Evolutionary conservation across 2,113 vertebrate genomes (phyloP).

Genomic region (Eudorcas thomsonii): DNA sequence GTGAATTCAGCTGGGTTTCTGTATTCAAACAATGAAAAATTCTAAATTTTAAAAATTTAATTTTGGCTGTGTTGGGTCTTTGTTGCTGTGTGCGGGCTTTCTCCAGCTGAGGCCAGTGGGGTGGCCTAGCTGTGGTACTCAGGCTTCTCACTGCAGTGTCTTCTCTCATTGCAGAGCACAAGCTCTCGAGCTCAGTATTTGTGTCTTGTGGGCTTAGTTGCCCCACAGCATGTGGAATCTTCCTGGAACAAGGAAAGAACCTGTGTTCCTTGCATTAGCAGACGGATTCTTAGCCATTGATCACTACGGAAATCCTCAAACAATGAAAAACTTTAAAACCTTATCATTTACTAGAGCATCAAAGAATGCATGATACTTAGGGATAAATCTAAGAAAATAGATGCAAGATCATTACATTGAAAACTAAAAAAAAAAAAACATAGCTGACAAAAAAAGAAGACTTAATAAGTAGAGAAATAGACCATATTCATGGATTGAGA

Average conservation of each 20-base stretch:
- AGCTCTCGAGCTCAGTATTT: not conserved
- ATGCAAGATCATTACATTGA: too few species aligned
- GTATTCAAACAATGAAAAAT: not conserved
- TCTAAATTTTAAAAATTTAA: not conserved
- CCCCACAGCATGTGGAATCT: not conserved
- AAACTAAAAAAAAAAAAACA: not conserved
- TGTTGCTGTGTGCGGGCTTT: not conserved
- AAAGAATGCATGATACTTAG: not conserved
- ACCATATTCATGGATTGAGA: not conserved
- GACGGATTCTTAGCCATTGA: accelerated
- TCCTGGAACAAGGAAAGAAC: not conserved
- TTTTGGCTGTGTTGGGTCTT: not conserved
- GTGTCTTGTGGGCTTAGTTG: not conserved
- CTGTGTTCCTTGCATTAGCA: not conserved
- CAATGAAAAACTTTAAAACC: not conserved
- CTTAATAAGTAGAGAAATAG: not conserved
- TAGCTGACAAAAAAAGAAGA: not conserved
- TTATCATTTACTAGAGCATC: not conserved
- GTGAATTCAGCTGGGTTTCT: not conserved
- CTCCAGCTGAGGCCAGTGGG: not conserved
- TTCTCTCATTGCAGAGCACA: not conserved
- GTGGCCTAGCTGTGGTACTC: not conserved
- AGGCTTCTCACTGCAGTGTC: not conserved
- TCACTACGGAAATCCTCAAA: not conserved
- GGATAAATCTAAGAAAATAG: not conserved